Conservation (phyloP, 2,113 vertebrate genomes). For the Poeciliopsis turrubarensis region DNA sequence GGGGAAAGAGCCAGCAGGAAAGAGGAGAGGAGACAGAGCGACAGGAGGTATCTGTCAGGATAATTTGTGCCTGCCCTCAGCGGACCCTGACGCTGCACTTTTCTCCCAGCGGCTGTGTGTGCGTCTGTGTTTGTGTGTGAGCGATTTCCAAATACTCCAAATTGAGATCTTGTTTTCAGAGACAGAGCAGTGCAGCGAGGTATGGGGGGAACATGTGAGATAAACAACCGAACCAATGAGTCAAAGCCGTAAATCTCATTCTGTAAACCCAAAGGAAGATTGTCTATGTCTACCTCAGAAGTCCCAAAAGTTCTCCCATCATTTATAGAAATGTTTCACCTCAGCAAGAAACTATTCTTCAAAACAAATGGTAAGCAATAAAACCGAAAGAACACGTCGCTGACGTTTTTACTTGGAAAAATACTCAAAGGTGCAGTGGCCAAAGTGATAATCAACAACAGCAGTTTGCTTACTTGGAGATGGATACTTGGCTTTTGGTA, state of each 20-base stretch:
- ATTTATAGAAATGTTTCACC: not conserved
- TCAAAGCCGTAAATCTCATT: not conserved
- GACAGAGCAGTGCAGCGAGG: conserved; percentile 42
- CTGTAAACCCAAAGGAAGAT: not conserved
- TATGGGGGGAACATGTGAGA: conserved; percentile 45
- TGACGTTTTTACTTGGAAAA: too few species aligned
- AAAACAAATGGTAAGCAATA: not conserved
- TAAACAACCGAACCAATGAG: conserved; percentile 3
- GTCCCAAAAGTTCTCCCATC: not conserved
- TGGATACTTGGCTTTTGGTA: too few species aligned
- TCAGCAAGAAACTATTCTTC: not conserved
- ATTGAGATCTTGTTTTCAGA: conserved; percentile 56
- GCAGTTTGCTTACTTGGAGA: too few species aligned
- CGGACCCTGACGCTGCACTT: conserved; percentile 76
- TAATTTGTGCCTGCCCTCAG: conserved; percentile 70
- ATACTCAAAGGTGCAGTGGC: too few species aligned
- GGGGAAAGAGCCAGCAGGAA: conserved; percentile 43
- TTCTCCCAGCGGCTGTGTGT: conserved; percentile 41
- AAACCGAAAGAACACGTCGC: not conserved
- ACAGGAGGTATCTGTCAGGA: conserved; percentile 65
- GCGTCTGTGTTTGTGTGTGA: conserved; percentile 26
- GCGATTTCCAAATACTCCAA: conserved; percentile 55
- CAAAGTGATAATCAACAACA: too few species aligned
- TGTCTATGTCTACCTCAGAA: not conserved
- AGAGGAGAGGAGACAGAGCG: conserved; percentile 35